Percentiles rank a stretch among this genome's conserved stretches.
phyloP scores from a whole-genome alignment of 92 coral and sea anemone species.

The Desmophyllum pertusum region DNA sequence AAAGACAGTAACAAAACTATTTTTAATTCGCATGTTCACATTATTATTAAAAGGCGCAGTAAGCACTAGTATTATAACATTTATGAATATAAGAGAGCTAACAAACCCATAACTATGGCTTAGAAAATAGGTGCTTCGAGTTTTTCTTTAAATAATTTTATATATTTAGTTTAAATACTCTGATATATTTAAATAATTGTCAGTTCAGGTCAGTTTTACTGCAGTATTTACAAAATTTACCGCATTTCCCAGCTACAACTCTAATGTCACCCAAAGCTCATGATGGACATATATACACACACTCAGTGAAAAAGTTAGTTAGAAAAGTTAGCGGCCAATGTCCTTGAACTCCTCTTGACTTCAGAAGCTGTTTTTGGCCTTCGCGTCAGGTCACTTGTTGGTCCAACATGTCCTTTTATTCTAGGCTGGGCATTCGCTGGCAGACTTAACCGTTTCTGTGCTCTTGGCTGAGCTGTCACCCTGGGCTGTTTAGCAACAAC shows the following conservation, averaged over 20 bases:
- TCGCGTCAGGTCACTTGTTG: background rate
- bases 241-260: background rate
- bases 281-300: background rate
- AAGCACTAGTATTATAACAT: no score
- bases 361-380: conserved; percentile 59
- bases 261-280: background rate
- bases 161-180: background rate
- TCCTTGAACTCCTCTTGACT: conserved; percentile 46
- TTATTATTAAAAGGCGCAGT: no score
- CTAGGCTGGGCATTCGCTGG: conserved; percentile 40
- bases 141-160: background rate
- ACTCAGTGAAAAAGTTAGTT: background rate
- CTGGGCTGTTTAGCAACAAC: conserved; percentile 2
- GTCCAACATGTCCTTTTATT: background rate
- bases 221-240: no score
- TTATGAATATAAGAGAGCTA: background rate
- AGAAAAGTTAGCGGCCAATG: conserved; percentile 70
- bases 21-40: no score
- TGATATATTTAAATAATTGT: background rate
- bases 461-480: conserved; percentile 27
- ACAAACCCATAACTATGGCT: background rate
- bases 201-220: background rate
- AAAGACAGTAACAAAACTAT: no score
- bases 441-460: conserved; percentile 33
- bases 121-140: background rate